Percentiles rank a stretch among this genome's conserved stretches.
These are phyloP conservation scores for Erethizon dorsatum DNA, from an alignment of 2,797 vertebrate species.

Conservation along the genomic window DNA sequence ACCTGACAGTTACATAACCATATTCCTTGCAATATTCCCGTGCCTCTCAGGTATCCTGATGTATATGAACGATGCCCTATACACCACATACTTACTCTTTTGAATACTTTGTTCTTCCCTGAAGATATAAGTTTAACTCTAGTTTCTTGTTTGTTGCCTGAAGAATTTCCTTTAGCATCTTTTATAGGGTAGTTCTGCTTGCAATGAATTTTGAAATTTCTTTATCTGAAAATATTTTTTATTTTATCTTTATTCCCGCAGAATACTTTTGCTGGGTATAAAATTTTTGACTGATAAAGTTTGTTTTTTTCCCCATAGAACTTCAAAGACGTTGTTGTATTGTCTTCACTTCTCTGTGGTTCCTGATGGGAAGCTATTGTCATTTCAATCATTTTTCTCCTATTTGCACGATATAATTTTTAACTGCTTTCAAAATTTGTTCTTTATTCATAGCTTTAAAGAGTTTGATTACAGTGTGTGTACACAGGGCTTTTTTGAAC, in stretches of 20 bases:
- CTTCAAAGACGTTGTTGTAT: not conserved
- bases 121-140: constrained; percentile 30
- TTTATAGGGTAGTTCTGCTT: not conserved
- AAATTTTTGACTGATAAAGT: constrained; percentile 3
- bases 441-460: constrained; percentile 29
- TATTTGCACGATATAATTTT: not conserved
- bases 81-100: not conserved
- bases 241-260: constrained; percentile 58
- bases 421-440: not conserved
- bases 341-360: not conserved
- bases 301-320: not conserved
- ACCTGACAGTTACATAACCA: not conserved
- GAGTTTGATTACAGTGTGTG: not conserved
- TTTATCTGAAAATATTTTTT: constrained; percentile 47
- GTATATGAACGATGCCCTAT: not conserved
- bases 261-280: constrained; percentile 46
- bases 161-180: not conserved
- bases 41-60: not conserved
- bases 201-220: constrained; percentile 9
- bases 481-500: constrained; percentile 12
- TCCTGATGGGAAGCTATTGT: not conserved
- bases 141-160: not conserved
- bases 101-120: not conserved
- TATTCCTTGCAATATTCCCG: not conserved
- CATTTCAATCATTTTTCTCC: not conserved